These are phyloP conservation scores for Sympetrum striolatum DNA, from an alignment of 2,888 invertebrate genomes.

Conservation along the genomic window DNA sequence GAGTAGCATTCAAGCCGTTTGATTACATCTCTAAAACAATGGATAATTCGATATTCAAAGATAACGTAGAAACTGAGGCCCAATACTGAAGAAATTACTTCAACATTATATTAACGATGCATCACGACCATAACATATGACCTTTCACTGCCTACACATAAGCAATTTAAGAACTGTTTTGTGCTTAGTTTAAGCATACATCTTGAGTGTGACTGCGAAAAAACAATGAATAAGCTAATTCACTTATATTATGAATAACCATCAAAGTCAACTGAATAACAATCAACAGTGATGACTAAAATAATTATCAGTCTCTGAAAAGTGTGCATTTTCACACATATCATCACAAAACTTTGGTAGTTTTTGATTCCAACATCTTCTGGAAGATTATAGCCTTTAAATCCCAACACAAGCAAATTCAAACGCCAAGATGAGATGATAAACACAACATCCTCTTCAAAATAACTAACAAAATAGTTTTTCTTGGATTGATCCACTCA, in stretches of 20 bases:
- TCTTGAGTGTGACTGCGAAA: not conserved
- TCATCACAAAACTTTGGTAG: slow-evolving; percentile 26
- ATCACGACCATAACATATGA: not conserved
- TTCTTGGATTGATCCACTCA: slow-evolving; percentile 26
- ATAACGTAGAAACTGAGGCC: not conserved
- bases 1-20: not conserved
- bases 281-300: not conserved
- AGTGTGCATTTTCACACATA: not conserved
- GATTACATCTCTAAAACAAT: not conserved
- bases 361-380: not conserved
- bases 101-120: not conserved
- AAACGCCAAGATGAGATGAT: not conserved
- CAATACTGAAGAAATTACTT: not conserved
- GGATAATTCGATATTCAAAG: not conserved
- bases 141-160: not conserved
- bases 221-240: not conserved
- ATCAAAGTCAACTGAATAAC: not conserved
- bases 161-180: not conserved
- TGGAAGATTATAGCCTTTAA: not conserved
- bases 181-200: not conserved
- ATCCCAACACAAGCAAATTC: not conserved
- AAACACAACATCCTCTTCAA: slow-evolving; percentile 26
- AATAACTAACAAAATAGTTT: slow-evolving; percentile 1
- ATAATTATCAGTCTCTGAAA: slow-evolving; percentile 15
- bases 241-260: not conserved